Evolutionary conservation across 2,113 vertebrate genomes (phyloP).

Genomic region (Passer montanus): DNA sequence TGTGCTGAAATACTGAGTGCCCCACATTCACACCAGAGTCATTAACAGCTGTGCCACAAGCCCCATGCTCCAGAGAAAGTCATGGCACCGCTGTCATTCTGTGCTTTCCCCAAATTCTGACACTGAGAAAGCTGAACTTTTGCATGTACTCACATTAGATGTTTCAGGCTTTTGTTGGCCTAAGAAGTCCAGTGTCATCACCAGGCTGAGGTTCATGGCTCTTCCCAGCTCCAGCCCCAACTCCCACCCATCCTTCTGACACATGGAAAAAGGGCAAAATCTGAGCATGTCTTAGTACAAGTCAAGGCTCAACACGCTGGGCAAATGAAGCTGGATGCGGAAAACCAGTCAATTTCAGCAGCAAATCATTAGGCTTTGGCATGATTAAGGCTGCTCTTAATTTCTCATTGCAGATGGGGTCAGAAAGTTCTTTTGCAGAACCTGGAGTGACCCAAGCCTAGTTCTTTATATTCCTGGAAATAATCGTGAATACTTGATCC

Average conservation of each 20-base stretch:
- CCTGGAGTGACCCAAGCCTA: neutral
- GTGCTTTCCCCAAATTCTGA: neutral
- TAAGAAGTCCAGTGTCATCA: neutral
- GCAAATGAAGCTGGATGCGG: neutral
- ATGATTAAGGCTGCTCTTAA: neutral
- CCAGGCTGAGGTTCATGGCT: neutral
- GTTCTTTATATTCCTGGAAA: neutral
- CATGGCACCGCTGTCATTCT: neutral
- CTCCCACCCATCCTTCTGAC: neutral
- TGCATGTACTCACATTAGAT: neutral
- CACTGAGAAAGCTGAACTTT: neutral
- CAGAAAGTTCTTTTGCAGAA: neutral
- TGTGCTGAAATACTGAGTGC: neutral
- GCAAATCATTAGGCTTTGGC: neutral
- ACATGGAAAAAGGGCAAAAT: neutral
- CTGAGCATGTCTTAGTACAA: neutral
- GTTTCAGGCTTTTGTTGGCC: neutral
- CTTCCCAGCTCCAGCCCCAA: neutral
- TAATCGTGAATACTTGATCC: neutral
- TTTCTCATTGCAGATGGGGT: neutral
- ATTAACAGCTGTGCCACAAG: neutral
- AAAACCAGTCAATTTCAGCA: neutral
- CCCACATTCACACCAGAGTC: neutral
- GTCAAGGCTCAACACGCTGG: neutral
- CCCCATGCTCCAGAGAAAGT: neutral